Evolutionary conservation across 1,140 invertebrate species (phyloP).

Genomic region (Microplitis demolitor): DNA sequence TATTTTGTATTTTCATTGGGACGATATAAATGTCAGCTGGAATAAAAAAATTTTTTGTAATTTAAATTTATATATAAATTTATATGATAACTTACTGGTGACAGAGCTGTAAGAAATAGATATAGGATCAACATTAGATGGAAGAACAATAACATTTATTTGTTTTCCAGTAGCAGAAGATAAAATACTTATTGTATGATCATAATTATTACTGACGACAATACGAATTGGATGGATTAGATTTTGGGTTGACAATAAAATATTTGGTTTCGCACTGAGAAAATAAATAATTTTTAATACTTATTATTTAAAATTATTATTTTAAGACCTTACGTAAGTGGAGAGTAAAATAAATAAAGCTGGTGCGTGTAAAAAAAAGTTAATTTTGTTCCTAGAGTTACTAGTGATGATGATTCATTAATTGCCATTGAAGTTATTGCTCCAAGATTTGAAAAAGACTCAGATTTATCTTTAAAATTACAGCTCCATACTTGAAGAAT

Average conservation of each 20-base stretch:
- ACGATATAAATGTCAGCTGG: constrained; percentile 33
- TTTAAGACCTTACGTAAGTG: constrained; percentile 33
- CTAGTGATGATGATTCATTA: constrained; percentile 23
- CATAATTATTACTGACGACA: constrained; percentile 24
- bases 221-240: constrained; percentile 33
- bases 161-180: constrained; percentile 29
- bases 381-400: constrained; percentile 28
- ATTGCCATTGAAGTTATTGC: constrained; percentile 23
- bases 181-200: constrained; percentile 36
- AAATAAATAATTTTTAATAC: background rate
- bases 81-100: constrained; percentile 20
- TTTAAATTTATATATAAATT: constrained; percentile 7
- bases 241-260: constrained; percentile 31
- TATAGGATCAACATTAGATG: constrained; percentile 21
- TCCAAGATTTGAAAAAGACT: constrained; percentile 27
- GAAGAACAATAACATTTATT: constrained; percentile 35
- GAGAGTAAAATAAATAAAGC: constrained; percentile 35
- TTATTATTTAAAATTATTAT: background rate
- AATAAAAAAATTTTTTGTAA: background rate
- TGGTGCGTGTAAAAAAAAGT: constrained; percentile 37
- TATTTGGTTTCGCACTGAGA: constrained; percentile 23
- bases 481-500: constrained; percentile 42
- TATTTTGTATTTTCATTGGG: constrained; percentile 34
- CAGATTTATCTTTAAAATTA: constrained; percentile 31
- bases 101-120: constrained; percentile 30